Percentiles rank a stretch among this genome's conserved stretches.
Conservation (phyloP, 2,797 vertebrate species). For the Buphagus erythrorhynchus region DNA sequence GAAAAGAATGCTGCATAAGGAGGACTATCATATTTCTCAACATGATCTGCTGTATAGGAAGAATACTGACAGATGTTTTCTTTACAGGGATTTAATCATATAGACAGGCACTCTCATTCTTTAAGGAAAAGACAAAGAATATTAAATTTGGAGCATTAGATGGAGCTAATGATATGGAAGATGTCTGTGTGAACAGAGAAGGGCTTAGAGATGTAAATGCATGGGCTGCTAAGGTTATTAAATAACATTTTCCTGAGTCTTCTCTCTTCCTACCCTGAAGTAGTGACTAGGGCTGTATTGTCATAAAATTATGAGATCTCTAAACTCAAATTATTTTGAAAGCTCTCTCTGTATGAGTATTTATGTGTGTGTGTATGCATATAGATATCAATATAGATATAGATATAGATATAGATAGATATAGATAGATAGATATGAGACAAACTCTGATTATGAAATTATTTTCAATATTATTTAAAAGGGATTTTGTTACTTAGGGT, state of each 20-base stretch:
- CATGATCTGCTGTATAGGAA: neutral
- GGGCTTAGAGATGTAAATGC: neutral
- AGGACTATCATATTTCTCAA: conserved; percentile 46
- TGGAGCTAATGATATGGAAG: neutral
- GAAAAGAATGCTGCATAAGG: conserved; percentile 8
- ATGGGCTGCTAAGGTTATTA: conserved; percentile 21
- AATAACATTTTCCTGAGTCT: conserved; percentile 2
- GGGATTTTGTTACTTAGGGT: neutral
- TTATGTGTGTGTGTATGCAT: neutral
- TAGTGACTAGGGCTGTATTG: neutral
- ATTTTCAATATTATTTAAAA: neutral
- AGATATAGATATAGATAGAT: neutral
- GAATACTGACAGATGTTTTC: neutral
- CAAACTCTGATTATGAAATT: neutral
- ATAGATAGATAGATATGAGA: neutral
- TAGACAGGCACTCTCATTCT: conserved; percentile 21
- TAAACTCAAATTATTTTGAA: neutral
- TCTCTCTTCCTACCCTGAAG: neutral
- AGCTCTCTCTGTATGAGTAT: neutral
- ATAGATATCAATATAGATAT: too few species aligned
- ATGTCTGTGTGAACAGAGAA: neutral
- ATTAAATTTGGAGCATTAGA: conserved; percentile 53
- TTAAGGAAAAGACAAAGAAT: conserved; percentile 52
- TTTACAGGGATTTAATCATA: conserved; percentile 51
- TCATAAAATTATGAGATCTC: neutral